phyloP scores from a whole-genome alignment of 2,797 vertebrate genomes.

The Darevskia mixta region DNA sequence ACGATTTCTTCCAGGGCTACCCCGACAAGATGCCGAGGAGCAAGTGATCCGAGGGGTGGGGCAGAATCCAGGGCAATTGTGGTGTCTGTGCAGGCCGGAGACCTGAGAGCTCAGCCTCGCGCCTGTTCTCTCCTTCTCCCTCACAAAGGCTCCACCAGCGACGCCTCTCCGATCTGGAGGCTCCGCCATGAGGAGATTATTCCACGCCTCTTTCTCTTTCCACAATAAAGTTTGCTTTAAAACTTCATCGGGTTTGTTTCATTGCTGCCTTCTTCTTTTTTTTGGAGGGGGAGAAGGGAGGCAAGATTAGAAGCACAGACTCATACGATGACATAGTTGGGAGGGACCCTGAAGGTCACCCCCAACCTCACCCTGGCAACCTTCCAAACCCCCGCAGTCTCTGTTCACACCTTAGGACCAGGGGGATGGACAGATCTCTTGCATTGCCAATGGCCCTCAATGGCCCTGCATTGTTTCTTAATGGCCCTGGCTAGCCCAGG shows the following conservation, averaged over 20 bases:
- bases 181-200: neutral
- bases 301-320: neutral
- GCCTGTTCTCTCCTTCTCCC: neutral
- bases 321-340: no score
- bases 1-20: slow-evolving; percentile 78
- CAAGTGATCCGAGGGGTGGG: slow-evolving; percentile 57
- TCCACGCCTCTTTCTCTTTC: no score
- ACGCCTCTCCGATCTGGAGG: no score
- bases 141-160: neutral
- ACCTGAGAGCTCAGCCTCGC: neutral
- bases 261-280: neutral
- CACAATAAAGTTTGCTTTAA: slow-evolving; percentile 26
- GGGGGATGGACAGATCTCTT: no score
- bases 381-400: no score
- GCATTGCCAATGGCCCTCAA: no score
- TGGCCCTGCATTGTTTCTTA: no score
- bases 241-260: neutral
- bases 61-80: neutral
- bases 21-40: slow-evolving; percentile 70
- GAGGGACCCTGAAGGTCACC: no score
- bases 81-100: neutral
- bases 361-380: no score
- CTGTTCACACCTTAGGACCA: no score
- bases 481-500: no score
- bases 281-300: neutral